Percentiles rank a stretch among this genome's conserved stretches.
Conservation (phyloP, 2,113 vertebrate genomes). For the Sterrhoptilus dennistouni region DNA sequence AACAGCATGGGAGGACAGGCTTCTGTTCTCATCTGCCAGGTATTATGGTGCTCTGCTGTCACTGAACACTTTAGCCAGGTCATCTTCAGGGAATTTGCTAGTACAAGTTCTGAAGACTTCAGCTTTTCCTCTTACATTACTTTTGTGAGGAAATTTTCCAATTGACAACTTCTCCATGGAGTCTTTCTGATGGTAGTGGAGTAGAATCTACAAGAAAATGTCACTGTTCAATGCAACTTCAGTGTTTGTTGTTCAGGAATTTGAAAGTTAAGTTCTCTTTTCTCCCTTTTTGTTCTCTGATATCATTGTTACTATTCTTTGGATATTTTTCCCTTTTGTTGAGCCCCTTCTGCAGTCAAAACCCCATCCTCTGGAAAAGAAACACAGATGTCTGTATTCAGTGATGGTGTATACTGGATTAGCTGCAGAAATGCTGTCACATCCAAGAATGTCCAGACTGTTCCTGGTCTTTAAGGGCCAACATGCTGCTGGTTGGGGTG, state of each 20-base stretch:
- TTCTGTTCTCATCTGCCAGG: not conserved
- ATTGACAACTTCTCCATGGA: not conserved
- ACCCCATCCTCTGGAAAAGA: not conserved
- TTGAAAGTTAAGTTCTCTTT: not conserved
- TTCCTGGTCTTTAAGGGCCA: not conserved
- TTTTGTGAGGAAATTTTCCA: not conserved
- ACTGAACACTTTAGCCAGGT: not conserved
- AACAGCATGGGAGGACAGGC: not conserved
- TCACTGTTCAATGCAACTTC: not conserved
- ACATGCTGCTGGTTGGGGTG: not conserved
- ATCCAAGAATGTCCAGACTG: not conserved
- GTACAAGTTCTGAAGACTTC: not conserved
- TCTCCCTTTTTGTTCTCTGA: not conserved
- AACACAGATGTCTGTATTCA: not conserved
- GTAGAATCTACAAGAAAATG: not conserved
- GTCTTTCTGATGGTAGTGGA: not conserved
- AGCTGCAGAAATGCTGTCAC: not conserved
- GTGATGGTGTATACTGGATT: fast-evolving
- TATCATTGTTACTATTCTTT: fast-evolving
- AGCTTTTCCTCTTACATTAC: not conserved
- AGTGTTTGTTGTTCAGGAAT: not conserved
- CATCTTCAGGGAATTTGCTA: not conserved
- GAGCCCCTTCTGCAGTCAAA: not conserved
- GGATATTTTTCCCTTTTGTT: not conserved
- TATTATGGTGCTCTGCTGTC: not conserved